Evolutionary conservation across 2,888 invertebrate genomes (phyloP), one percentile per base, ranked within the genome.

Genomic region (Ceratothoa steindachneri): DNA sequence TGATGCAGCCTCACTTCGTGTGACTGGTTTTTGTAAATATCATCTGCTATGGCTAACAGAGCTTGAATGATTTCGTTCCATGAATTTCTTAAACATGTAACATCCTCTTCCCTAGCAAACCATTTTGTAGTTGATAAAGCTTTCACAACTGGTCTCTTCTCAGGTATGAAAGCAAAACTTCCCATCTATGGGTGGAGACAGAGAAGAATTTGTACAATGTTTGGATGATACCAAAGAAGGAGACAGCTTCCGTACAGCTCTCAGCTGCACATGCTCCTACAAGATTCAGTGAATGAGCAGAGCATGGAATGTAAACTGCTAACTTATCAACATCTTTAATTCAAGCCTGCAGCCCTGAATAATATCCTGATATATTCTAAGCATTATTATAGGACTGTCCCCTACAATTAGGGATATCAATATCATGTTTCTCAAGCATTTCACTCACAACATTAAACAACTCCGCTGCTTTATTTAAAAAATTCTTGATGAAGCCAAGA

Each of bases 231-330:
- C 41, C 68, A 3, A 31, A 31, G 5, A 77, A 80, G 55, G 66
- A 19, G 3, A 79, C 73, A 28, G 77, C 77, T 22, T 74, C 71
- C 27, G 73, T 41, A 69, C 80, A 31, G n/a, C n/a, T n/a, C n/a
- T n/a, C n/a, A n/a, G 79, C 80, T 27, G 81, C 80, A 68, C 65
- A 64, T 30, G 69, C 51, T 4, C 80, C 80, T 69, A 81, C 75
- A 19, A 81, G 69, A 71, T 79, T 76, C n/a, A 80, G 68, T 28
- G 79, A 80, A 70, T 80, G 80, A 30, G 70, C 80, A 72, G 71
- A 74, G 73, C 79, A 81, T 7, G 80, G 81, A 15, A 81, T 72
- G 67, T 74, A 81, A 24, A 68, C 72, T 27, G 81, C 81, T 30
- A 80, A 79, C 29, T 19, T 7, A 41, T 68, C 41, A 3, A 0